phyloP scores from a whole-genome alignment of 2,797 vertebrate genomes.

The Ctenochaetus hawaiiensis region DNA sequence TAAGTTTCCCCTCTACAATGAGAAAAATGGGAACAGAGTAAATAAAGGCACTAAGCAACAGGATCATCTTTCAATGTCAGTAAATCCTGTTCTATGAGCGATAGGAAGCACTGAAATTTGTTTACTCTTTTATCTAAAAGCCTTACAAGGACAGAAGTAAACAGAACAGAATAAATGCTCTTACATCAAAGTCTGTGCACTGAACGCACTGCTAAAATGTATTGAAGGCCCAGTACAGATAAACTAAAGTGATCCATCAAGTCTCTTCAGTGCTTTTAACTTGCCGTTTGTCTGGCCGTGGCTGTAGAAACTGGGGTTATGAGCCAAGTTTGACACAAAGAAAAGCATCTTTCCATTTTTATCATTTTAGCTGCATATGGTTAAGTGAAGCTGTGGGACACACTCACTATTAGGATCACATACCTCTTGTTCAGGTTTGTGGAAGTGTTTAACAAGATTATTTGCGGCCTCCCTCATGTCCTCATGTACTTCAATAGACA shows the following conservation, averaged over 20 bases:
- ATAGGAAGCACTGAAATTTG: not conserved
- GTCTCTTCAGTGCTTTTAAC: conserved; percentile 38
- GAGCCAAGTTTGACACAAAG: conserved; percentile 33
- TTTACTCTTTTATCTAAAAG: conserved; percentile 7
- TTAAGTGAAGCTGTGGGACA: conserved; percentile 1
- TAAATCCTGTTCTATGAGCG: not conserved
- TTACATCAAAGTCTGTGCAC: conserved; percentile 26
- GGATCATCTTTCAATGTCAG: conserved; percentile 38
- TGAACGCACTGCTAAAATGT: conserved; percentile 31
- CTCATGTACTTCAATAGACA: conserved; percentile 94
- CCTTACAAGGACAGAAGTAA: conserved; percentile 9
- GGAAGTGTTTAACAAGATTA: conserved; percentile 98
- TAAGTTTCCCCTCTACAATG: conserved; percentile 91
- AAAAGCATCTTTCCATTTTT: conserved; percentile 32
- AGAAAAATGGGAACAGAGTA: conserved; percentile 42
- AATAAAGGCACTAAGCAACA: conserved; percentile 26
- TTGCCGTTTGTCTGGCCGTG: conserved; percentile 9
- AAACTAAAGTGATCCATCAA: conserved; percentile 44
- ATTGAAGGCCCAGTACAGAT: conserved; percentile 31
- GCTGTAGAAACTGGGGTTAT: conserved; percentile 26
- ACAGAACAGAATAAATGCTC: conserved; percentile 5
- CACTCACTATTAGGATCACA: conserved; percentile 12
- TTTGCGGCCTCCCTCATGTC: conserved; percentile 97
- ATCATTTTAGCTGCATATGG: conserved; percentile 8
- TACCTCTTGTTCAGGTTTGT: conserved; percentile 99